Conservation (phyloP, 2,888 invertebrate species). For the Alloplasta piceator region DNA sequence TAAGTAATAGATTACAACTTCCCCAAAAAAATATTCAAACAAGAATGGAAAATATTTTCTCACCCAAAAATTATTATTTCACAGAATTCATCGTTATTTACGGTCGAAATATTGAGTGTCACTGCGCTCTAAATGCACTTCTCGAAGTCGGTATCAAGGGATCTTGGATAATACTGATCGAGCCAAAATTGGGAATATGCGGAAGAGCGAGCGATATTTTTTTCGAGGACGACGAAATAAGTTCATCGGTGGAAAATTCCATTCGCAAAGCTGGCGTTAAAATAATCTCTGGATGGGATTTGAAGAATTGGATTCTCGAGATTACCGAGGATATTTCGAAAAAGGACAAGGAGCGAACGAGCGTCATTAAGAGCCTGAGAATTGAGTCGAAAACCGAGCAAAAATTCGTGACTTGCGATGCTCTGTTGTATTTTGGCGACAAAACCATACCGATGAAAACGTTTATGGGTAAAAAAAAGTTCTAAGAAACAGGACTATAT, state of each 20-base stretch:
- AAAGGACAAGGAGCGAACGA: slow-evolving; percentile 33
- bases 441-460: slow-evolving; percentile 84
- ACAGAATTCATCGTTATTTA: slow-evolving; percentile 86
- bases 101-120: slow-evolving; percentile 87
- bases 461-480: slow-evolving; percentile 80
- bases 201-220: slow-evolving; percentile 73
- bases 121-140: slow-evolving; percentile 87
- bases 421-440: slow-evolving; percentile 86
- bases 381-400: slow-evolving; percentile 84
- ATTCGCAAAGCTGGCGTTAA: slow-evolving; percentile 83
- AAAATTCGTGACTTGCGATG: slow-evolving; percentile 84
- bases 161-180: slow-evolving; percentile 86
- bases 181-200: slow-evolving; percentile 82
- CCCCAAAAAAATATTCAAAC: too few relatives aligned
- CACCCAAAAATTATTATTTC: background rate
- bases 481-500: too few relatives aligned
- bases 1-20: slow-evolving; percentile 49
- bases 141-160: slow-evolving; percentile 86
- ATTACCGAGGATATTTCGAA: slow-evolving; percentile 60
- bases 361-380: slow-evolving; percentile 82
- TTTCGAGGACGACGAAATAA: slow-evolving; percentile 83
- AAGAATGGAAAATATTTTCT: background rate
- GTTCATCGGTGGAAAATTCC: slow-evolving; percentile 83
- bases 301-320: slow-evolving; percentile 85
- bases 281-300: slow-evolving; percentile 84